Base-by-base conservation (phyloP, 2,888 invertebrate species). In the Euzetes globulus region DNA sequence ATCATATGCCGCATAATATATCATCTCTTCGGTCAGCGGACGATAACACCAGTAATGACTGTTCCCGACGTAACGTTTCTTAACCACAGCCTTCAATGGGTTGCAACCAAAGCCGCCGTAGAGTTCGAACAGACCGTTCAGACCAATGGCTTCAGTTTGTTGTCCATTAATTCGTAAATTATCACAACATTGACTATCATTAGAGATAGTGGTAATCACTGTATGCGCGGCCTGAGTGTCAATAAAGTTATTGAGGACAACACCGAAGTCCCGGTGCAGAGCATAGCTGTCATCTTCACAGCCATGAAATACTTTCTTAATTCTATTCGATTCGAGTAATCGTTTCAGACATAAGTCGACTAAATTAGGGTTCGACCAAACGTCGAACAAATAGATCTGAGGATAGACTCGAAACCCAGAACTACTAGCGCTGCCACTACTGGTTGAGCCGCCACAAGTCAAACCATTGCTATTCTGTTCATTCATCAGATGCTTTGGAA, bases 1-100 rank as follows among this genome's bases (percentile, higher is more conserved):
- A 85, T 94, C 94, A 29, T 91, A 91, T n/a, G 92, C 91, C 15
- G 93, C 91, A 83, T 93, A 93, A 73, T 92, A 86, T 72, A 94
- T 87, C 94, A 94, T 94, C 81, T 94, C 93, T 75, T 91, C 88
- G 29, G 91, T 89, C 47, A 94, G 83, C 3, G 94, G 94, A 72
- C 94, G 85, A 65, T 92, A 87, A 4, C 92, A 90, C 94, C 94
- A 94, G 78, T 82, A 50, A 13, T 60, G 17, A 27, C 55, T 52
- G 65, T 74, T 71, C 22, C 41, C 29, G 27, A 71, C 58, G 27
- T 74, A 74, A 41, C 41, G 33, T 22, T 74, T 74, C 27, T 74
- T 74, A 13, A 75, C 63, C 19, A 47, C 63, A 17, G 41, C 60
- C 33, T 75, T 75, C 63, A 72, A 33, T 22, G 63, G 71, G n/a